Conservation (phyloP, 2,888 invertebrate genomes). For the Erebia epiphron region DNA sequence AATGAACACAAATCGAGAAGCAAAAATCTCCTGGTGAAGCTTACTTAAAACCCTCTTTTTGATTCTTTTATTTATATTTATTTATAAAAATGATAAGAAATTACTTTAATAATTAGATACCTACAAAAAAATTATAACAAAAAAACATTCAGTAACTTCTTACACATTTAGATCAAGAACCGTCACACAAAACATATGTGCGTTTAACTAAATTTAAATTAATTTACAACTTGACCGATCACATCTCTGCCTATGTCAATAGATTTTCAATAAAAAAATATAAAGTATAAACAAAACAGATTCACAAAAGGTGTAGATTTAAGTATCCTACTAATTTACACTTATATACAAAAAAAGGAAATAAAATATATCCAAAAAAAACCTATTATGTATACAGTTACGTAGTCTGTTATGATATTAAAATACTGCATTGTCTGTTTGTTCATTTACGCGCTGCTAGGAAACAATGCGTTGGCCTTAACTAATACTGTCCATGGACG, state of each 20-base stretch:
- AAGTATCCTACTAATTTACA: conserved; percentile 77
- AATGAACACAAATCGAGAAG: conserved; percentile 9
- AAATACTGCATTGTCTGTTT: conserved; percentile 74
- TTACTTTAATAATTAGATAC: conserved; percentile 25
- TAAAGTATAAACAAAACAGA: conserved; percentile 53
- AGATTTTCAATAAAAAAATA: conserved; percentile 34
- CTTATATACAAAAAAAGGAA: conserved; percentile 73
- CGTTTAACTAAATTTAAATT: conserved; percentile 28
- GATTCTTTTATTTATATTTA: conserved; percentile 15
- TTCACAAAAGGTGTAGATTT: conserved; percentile 62
- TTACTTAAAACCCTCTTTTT: conserved; percentile 27
- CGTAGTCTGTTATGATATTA: conserved; percentile 58
- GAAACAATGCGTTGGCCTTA: conserved; percentile 51
- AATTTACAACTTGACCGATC: conserved; percentile 41
- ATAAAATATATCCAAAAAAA: conserved; percentile 76
- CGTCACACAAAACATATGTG: conserved; percentile 37
- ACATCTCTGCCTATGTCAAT: conserved; percentile 30
- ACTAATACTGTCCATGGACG: conserved; percentile 68
- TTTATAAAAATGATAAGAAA: conserved; percentile 22
- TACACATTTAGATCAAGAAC: conserved; percentile 33
- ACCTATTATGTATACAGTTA: conserved; percentile 58
- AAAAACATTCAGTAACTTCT: conserved; percentile 36
- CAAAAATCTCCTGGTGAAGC: neutral
- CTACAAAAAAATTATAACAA: conserved; percentile 41
- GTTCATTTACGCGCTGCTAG: conserved; percentile 39